A percentile compares a stretch with the other conserved stretches of the same genome.
These are phyloP conservation scores for Antitype chi DNA, from an alignment of 2,888 invertebrate genomes.

Conservation along the genomic window DNA sequence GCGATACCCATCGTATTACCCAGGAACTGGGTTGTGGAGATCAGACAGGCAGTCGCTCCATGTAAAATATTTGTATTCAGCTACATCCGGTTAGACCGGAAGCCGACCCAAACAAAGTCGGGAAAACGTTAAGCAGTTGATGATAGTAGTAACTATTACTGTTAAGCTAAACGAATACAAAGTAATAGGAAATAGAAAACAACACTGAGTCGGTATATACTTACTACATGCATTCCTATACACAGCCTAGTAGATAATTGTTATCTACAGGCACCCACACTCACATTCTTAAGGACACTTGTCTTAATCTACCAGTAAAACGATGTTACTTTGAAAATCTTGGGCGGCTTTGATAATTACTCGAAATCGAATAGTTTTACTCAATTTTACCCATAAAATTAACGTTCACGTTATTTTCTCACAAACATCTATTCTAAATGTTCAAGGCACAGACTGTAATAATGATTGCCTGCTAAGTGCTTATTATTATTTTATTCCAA, in stretches of 20 bases:
- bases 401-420: conserved; percentile 1
- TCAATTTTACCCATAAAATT: neutral
- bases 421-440: conserved; percentile 19
- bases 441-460: conserved; percentile 17
- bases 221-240: neutral
- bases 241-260: neutral
- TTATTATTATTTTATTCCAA: neutral
- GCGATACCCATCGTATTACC: no score
- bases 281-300: conserved; percentile 26
- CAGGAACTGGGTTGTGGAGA: no score
- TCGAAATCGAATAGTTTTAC: neutral
- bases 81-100: no score
- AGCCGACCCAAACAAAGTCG: no score
- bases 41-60: no score
- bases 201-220: neutral
- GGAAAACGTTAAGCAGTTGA: no score
- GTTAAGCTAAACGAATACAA: neutral
- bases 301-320: neutral
- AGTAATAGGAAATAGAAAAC: conserved; percentile 4
- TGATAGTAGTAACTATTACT: neutral
- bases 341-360: neutral
- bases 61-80: no score
- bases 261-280: conserved; percentile 13
- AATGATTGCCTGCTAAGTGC: neutral
- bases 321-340: neutral